Evolutionary conservation across 1,140 invertebrate genomes (phyloP).

Genomic region (Leucophenga varia): DNA sequence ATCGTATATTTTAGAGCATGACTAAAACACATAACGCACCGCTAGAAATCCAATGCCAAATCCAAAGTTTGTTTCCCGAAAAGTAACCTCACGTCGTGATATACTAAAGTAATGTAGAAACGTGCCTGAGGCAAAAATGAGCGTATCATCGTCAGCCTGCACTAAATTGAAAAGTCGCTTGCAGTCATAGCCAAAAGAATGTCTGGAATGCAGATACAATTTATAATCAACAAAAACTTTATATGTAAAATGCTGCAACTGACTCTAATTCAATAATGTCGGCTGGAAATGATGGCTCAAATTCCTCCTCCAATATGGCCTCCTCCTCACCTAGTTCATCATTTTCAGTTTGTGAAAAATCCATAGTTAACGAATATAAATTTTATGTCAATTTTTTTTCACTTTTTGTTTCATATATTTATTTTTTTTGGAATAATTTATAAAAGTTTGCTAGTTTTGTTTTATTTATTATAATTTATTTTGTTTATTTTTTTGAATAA

Average conservation of each 20-base stretch:
- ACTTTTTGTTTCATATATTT: neutral
- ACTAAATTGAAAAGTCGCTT: slow-evolving; percentile 77
- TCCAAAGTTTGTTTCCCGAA: slow-evolving; percentile 71
- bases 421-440: slow-evolving; percentile 28
- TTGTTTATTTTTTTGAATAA: too few relatives aligned
- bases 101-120: slow-evolving; percentile 76
- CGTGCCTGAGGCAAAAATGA: slow-evolving; percentile 80
- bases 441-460: slow-evolving; percentile 25
- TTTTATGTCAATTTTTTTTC: slow-evolving; percentile 4
- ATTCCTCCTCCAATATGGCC: slow-evolving; percentile 8
- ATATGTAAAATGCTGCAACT: slow-evolving; percentile 3
- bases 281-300: slow-evolving; percentile 22
- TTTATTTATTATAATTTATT: slow-evolving; percentile 19
- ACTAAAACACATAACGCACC: slow-evolving; percentile 59
- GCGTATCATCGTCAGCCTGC: slow-evolving; percentile 68
- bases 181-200: slow-evolving; percentile 88
- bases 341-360: slow-evolving; percentile 14
- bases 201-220: slow-evolving; percentile 55
- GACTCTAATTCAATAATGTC: slow-evolving; percentile 36
- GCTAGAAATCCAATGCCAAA: slow-evolving; percentile 77
- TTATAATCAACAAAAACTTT: neutral
- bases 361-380: slow-evolving; percentile 19
- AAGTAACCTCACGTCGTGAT: slow-evolving; percentile 64
- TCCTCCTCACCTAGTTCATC: slow-evolving; percentile 26
- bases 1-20: neutral